Evolutionary conservation across 2,113 vertebrate species (phyloP).

Genomic region (Hyperopisus bebe): DNA sequence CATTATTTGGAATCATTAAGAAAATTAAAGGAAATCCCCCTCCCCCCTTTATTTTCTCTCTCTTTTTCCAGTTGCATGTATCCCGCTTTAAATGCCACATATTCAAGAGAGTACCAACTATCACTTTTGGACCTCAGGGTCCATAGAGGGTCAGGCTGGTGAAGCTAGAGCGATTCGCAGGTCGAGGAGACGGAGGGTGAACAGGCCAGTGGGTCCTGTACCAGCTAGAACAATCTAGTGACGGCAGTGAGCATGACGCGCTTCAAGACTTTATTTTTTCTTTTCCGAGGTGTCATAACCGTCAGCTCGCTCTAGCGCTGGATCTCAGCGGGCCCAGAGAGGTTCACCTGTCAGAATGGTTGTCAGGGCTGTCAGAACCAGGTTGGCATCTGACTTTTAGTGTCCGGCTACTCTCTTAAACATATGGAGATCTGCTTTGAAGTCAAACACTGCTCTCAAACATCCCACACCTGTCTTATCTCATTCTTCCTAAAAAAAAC

Average conservation of each 20-base stretch:
- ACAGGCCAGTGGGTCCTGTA: not conserved
- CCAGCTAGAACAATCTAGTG: not conserved
- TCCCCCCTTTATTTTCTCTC: not conserved
- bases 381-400: not conserved
- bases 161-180: not conserved
- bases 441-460: not conserved
- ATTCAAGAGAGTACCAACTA: not conserved
- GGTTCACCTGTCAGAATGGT: conserved; percentile 1
- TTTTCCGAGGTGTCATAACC: not conserved
- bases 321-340: not conserved
- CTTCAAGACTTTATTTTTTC: not conserved
- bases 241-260: not conserved
- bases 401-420: not conserved
- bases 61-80: not conserved
- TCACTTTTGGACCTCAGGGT: not conserved
- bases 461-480: not conserved
- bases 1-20: not conserved
- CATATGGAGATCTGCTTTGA: conserved; percentile 7
- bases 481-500: not conserved
- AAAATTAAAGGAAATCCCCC: not conserved
- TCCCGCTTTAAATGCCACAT: not conserved
- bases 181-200: not conserved
- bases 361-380: conserved; percentile 1
- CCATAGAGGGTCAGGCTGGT: not conserved
- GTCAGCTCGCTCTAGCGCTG: not conserved